phyloP scores from a whole-genome alignment of 1,140 invertebrate genomes.

The Pseudobourletiella spinata region DNA sequence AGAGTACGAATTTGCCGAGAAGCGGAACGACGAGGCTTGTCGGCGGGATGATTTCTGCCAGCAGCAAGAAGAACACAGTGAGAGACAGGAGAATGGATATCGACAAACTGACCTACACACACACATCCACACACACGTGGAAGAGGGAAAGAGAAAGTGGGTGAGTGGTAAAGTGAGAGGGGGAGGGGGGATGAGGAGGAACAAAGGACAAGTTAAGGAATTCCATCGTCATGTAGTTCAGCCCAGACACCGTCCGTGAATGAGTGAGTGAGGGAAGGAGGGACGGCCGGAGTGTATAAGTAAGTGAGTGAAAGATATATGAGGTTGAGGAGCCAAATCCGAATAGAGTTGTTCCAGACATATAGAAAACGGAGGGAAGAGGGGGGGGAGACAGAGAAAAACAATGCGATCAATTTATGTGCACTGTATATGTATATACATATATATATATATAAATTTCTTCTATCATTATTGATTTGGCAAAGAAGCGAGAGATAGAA shows the following conservation, averaged over 20 bases:
- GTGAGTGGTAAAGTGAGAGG: neutral
- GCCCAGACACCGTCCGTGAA: too few relatives aligned
- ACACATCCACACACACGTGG: too few relatives aligned
- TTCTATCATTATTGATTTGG: neutral
- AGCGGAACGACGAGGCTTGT: slow-evolving; percentile 96
- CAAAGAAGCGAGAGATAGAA: neutral
- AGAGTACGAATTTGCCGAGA: slow-evolving; percentile 96
- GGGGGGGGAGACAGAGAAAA: neutral
- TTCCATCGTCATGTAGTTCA: too few relatives aligned
- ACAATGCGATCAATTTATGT: neutral
- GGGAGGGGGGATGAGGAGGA: neutral
- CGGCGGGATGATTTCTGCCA: slow-evolving; percentile 97
- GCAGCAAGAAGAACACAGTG: slow-evolving; percentile 97
- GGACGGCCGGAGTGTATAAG: neutral
- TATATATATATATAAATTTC: too few relatives aligned
- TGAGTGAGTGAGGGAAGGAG: neutral
- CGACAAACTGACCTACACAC: slow-evolving; percentile 76
- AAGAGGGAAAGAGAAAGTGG: neutral
- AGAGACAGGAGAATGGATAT: slow-evolving; percentile 98
- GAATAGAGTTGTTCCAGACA: neutral
- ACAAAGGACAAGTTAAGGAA: too few relatives aligned
- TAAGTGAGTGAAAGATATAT: too few relatives aligned
- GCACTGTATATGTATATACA: too few relatives aligned
- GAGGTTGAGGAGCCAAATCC: too few relatives aligned
- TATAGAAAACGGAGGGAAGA: neutral